Conservation (phyloP, 2,888 invertebrate genomes). For the Iselma pallidipennis region DNA sequence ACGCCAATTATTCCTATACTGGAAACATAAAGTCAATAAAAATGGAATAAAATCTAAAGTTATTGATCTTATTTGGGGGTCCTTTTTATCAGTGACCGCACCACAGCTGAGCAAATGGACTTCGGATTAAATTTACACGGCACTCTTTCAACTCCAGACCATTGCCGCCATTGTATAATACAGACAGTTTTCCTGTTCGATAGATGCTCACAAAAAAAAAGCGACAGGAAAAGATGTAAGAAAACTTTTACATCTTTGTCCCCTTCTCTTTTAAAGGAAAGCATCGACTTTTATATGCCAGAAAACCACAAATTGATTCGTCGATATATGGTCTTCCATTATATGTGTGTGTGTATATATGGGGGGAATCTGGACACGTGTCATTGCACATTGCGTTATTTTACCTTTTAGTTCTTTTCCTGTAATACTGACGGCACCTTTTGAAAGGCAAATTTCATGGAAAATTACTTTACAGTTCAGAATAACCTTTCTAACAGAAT, state of each 20-base stretch:
- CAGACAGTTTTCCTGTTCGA: background rate
- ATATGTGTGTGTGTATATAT: background rate
- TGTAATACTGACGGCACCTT: background rate
- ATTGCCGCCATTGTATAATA: conserved; percentile 9
- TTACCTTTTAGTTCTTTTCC: too few species aligned
- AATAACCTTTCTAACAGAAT: background rate
- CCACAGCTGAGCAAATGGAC: conserved; percentile 26
- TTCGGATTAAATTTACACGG: conserved; percentile 37
- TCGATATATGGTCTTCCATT: background rate
- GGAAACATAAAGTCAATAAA: background rate
- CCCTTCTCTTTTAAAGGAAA: background rate
- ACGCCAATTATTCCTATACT: too few species aligned
- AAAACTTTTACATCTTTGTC: background rate
- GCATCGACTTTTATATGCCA: too few species aligned
- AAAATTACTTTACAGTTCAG: background rate
- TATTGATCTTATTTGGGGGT: too few species aligned
- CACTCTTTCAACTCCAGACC: conserved; percentile 33
- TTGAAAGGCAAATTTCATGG: background rate
- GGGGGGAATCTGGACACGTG: too few species aligned
- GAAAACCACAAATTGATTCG: background rate
- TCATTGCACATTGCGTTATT: too few species aligned
- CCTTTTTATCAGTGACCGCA: conserved; percentile 7
- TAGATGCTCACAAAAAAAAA: background rate
- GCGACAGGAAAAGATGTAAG: background rate
- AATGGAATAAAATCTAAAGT: background rate